These are phyloP conservation scores for Gopherus flavomarginatus DNA, from an alignment of 2,113 vertebrate species.

Conservation along the genomic window DNA sequence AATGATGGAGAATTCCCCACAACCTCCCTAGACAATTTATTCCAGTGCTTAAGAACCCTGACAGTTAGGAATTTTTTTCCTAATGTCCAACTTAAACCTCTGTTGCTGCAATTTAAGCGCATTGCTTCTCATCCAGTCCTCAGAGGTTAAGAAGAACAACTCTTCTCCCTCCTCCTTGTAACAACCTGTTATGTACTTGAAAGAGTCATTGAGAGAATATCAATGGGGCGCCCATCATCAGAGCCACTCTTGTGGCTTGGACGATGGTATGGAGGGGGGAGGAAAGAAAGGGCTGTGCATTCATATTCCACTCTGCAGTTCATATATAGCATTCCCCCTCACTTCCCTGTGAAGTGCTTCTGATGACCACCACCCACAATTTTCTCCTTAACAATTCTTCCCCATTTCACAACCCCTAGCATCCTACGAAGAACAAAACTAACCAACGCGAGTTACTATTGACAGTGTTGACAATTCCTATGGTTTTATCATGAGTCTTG, in stretches of 20 bases:
- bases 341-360: not conserved
- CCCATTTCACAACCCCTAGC: not conserved
- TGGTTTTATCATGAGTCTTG: not conserved
- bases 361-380: fast-evolving
- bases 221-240: not conserved
- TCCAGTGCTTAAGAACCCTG: too few relatives aligned
- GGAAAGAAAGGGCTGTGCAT: not conserved
- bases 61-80: too few relatives aligned
- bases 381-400: not conserved
- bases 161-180: too few relatives aligned
- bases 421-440: not conserved
- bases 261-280: not conserved
- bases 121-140: too few relatives aligned
- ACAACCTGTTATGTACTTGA: too few relatives aligned
- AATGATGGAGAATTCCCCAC: too few relatives aligned
- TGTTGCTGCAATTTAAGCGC: too few relatives aligned
- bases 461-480: not conserved
- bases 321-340: not conserved
- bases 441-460: not conserved
- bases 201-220: not conserved
- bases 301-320: not conserved
- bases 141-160: too few relatives aligned
- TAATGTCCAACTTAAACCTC: too few relatives aligned
- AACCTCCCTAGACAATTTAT: too few relatives aligned
- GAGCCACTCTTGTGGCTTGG: not conserved